phyloP scores from a whole-genome alignment of 1,140 invertebrate species.

The Holotrichia oblita region DNA sequence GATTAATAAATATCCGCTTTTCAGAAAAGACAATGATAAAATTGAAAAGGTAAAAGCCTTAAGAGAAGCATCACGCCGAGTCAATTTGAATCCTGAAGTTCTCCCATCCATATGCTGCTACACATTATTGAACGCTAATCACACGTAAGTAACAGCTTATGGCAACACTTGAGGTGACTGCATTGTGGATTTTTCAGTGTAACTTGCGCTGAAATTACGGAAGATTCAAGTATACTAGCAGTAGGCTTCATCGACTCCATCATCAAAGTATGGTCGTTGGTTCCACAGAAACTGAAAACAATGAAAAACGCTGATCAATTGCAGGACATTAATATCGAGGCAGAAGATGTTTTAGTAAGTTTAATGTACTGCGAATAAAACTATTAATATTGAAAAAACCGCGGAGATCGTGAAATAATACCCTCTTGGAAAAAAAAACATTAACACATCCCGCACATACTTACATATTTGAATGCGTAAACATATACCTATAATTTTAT shows the following conservation, averaged over 20 bases:
- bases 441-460: no score
- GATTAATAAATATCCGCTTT: not conserved
- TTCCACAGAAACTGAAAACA: conserved; percentile 84
- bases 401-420: no score
- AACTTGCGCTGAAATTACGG: conserved; percentile 87
- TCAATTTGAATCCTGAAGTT: conserved; percentile 81
- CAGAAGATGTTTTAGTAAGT: conserved; percentile 65
- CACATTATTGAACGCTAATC: conserved; percentile 87
- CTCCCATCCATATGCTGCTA: conserved; percentile 97
- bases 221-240: conserved; percentile 92
- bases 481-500: no score
- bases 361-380: not conserved
- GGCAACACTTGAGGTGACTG: not conserved
- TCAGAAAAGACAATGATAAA: conserved; percentile 91
- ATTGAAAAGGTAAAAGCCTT: conserved; percentile 89
- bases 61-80: conserved; percentile 87
- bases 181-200: conserved; percentile 60
- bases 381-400: no score
- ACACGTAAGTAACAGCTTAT: conserved; percentile 65
- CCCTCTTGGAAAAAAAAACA: no score
- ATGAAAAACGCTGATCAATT: conserved; percentile 90
- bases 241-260: conserved; percentile 91
- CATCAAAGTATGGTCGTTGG: conserved; percentile 90
- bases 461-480: no score
- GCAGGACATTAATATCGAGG: conserved; percentile 90